Evolutionary conservation across 2,797 vertebrate species (phyloP).

Genomic region (Pristis pectinata): DNA sequence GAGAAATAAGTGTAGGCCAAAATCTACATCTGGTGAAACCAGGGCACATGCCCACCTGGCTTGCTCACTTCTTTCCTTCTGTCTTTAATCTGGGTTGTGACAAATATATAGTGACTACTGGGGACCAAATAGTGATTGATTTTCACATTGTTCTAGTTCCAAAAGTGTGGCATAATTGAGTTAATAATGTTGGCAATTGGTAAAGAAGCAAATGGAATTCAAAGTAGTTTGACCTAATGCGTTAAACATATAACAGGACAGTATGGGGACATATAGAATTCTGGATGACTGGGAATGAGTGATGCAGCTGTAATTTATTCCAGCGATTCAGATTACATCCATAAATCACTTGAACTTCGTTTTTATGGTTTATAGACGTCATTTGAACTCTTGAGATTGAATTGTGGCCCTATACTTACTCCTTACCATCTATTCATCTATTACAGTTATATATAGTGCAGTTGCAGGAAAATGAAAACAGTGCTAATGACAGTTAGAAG

Average conservation of each 20-base stretch:
- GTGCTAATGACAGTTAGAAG: constrained; percentile 21
- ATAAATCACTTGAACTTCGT: constrained; percentile 35
- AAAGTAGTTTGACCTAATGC: constrained; percentile 26
- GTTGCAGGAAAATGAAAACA: constrained; percentile 20
- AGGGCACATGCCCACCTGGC: not conserved
- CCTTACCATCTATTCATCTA: constrained; percentile 33
- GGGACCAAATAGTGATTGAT: constrained; percentile 32
- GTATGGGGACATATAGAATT: constrained; percentile 28
- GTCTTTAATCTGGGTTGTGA: constrained; percentile 26
- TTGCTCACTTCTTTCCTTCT: not conserved
- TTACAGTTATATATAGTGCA: constrained; percentile 30
- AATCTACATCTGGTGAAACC: not conserved
- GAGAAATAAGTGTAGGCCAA: not conserved
- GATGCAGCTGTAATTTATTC: constrained; percentile 26
- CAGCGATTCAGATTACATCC: constrained; percentile 29
- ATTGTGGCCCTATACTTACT: constrained; percentile 18
- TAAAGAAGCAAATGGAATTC: constrained; percentile 22
- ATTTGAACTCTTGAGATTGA: constrained; percentile 32
- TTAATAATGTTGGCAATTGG: constrained; percentile 30
- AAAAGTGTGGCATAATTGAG: constrained; percentile 26
- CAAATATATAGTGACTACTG: not conserved
- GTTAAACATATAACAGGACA: constrained; percentile 15
- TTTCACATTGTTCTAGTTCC: constrained; percentile 12
- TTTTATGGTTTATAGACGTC: constrained; percentile 31
- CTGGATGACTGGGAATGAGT: constrained; percentile 25